These are phyloP conservation scores for Chelmon rostratus DNA, from an alignment of 2,797 vertebrate genomes.

Conservation along the genomic window DNA sequence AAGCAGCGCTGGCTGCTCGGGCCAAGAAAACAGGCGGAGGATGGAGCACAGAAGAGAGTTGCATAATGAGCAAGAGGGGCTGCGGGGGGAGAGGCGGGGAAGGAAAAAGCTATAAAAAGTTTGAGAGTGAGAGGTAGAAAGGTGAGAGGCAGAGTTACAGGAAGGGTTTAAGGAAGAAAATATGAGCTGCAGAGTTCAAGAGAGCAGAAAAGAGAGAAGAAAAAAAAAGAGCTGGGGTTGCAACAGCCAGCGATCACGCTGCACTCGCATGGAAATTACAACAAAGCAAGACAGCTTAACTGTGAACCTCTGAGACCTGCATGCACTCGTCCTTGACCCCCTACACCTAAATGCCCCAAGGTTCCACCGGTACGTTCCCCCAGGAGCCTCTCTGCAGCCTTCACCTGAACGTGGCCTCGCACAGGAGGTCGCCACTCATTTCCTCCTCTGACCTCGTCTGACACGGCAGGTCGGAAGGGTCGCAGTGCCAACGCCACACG, in stretches of 20 bases:
- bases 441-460: slow-evolving; percentile 59
- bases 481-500: slow-evolving; percentile 6
- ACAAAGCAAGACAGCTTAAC: neutral
- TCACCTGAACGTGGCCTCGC: slow-evolving; percentile 47
- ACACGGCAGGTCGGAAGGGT: slow-evolving; percentile 34
- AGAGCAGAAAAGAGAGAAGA: neutral
- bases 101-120: slow-evolving; percentile 28
- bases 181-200: slow-evolving; percentile 26
- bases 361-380: neutral
- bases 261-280: neutral
- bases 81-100: neutral
- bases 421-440: slow-evolving; percentile 20
- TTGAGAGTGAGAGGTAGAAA: slow-evolving; percentile 39
- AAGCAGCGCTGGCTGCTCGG: slow-evolving; percentile 42
- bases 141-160: slow-evolving; percentile 53
- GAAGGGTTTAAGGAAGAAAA: slow-evolving; percentile 37
- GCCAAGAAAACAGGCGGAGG: slow-evolving; percentile 50
- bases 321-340: neutral
- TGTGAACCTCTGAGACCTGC: slow-evolving; percentile 1
- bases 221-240: neutral
- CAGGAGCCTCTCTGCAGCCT: slow-evolving; percentile 9
- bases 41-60: slow-evolving; percentile 33
- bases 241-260: neutral
- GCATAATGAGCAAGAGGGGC: slow-evolving; percentile 40
- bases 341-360: neutral